Percentiles rank a stretch among this genome's conserved stretches.
phyloP scores from a whole-genome alignment of 1,140 invertebrate species.

The Tachypleus tridentatus region DNA sequence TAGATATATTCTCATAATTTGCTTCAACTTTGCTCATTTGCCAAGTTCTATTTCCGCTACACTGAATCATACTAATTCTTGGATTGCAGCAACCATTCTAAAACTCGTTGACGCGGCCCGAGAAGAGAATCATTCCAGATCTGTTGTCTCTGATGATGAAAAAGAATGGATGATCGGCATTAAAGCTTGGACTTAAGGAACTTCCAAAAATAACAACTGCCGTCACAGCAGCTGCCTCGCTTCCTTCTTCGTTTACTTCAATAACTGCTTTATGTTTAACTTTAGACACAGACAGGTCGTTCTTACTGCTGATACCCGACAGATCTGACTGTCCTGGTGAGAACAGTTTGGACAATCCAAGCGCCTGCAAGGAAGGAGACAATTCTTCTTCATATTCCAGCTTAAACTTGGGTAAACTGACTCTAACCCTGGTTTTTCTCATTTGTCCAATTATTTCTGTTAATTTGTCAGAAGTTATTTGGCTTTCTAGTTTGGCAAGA shows the following conservation, averaged over 20 bases:
- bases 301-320: slow-evolving; percentile 13
- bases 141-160: background rate
- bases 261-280: slow-evolving; percentile 42
- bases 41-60: no score
- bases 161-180: background rate
- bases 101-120: background rate
- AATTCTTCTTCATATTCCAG: slow-evolving; percentile 21
- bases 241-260: slow-evolving; percentile 55
- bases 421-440: slow-evolving; percentile 11
- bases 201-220: slow-evolving; percentile 27
- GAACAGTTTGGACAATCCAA: slow-evolving; percentile 25
- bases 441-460: slow-evolving; percentile 3
- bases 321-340: slow-evolving; percentile 17
- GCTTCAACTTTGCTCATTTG: no score
- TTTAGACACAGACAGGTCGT: slow-evolving; percentile 21
- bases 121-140: background rate
- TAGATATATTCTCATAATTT: no score
- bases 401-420: slow-evolving; percentile 27
- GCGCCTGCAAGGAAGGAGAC: slow-evolving; percentile 6
- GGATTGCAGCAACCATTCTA: no score
- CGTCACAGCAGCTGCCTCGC: slow-evolving; percentile 53
- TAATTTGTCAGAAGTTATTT: slow-evolving; percentile 4
- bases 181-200: background rate
- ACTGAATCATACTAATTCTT: no score
- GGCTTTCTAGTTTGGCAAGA: slow-evolving; percentile 14